phyloP scores from a whole-genome alignment of 2,888 invertebrate species.

The Agriopis leucophaearia region DNA sequence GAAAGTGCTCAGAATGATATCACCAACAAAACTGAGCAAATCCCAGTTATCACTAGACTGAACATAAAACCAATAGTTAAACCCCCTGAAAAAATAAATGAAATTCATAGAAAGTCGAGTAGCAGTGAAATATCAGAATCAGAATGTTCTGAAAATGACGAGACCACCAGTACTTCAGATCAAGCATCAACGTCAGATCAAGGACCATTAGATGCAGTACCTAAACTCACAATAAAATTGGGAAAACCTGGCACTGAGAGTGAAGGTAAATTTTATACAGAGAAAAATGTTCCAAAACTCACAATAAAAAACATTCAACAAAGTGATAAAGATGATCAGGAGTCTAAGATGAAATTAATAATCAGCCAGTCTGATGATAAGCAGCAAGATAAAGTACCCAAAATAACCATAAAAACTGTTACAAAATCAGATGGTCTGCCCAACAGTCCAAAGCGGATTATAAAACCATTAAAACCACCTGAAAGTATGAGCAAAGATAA shows the following conservation, averaged over 20 bases:
- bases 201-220: constrained; percentile 70
- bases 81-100: constrained; percentile 79
- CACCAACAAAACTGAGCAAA: constrained; percentile 62
- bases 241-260: constrained; percentile 78
- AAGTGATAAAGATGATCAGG: constrained; percentile 68
- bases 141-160: constrained; percentile 85
- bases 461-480: constrained; percentile 78
- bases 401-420: constrained; percentile 78
- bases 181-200: constrained; percentile 78
- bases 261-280: constrained; percentile 79
- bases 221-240: constrained; percentile 82
- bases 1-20: constrained; percentile 47
- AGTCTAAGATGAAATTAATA: constrained; percentile 75
- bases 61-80: constrained; percentile 83
- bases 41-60: constrained; percentile 76
- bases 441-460: constrained; percentile 80
- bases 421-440: constrained; percentile 73
- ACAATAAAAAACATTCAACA: constrained; percentile 77
- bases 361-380: constrained; percentile 74
- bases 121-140: constrained; percentile 85
- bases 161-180: constrained; percentile 79
- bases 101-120: constrained; percentile 79
- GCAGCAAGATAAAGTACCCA: constrained; percentile 74
- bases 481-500: constrained; percentile 62
- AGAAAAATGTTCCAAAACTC: constrained; percentile 78